Evolutionary conservation across 2,113 vertebrate genomes (phyloP).

Genomic region (Condylura cristata): DNA sequence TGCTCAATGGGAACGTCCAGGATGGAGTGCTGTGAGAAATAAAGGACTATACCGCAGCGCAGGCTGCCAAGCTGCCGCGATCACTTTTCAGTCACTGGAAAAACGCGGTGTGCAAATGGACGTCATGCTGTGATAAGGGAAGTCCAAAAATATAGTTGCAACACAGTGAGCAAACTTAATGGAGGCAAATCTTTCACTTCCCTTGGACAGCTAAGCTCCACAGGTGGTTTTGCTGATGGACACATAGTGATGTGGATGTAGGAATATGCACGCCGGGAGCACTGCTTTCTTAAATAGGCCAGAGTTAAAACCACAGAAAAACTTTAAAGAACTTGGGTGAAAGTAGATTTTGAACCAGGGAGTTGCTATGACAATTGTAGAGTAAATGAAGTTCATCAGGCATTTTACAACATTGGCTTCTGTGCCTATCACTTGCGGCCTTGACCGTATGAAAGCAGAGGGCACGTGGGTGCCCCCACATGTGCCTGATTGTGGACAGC

Average conservation of each 20-base stretch:
- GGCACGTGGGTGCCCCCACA: too few relatives aligned
- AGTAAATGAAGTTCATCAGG: too few relatives aligned
- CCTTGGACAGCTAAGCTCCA: neutral
- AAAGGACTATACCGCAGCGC: slow-evolving; percentile 23
- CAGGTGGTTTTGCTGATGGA: slow-evolving; percentile 28
- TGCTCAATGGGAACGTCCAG: slow-evolving; percentile 59
- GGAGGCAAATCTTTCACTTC: slow-evolving; percentile 41
- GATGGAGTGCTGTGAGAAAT: slow-evolving; percentile 56
- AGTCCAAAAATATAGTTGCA: slow-evolving; percentile 59
- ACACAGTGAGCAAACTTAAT: slow-evolving; percentile 54
- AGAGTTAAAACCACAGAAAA: neutral
- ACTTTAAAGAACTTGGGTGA: slow-evolving; percentile 20
- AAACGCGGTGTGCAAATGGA: slow-evolving; percentile 71
- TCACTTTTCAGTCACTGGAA: slow-evolving; percentile 72
- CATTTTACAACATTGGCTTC: too few relatives aligned
- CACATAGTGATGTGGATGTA: neutral
- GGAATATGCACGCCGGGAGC: neutral
- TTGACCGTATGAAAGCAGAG: too few relatives aligned
- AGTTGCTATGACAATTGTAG: neutral
- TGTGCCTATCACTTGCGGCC: too few relatives aligned
- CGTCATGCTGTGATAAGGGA: slow-evolving; percentile 65
- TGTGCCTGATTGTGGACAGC: too few relatives aligned
- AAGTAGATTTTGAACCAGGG: neutral
- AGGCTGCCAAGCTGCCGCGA: slow-evolving; percentile 44
- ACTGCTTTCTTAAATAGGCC: neutral